A percentile compares a stretch with the other conserved stretches of the same genome.
Conservation (phyloP, 2,113 vertebrate species). For the Campylorhamphus procurvoides region DNA sequence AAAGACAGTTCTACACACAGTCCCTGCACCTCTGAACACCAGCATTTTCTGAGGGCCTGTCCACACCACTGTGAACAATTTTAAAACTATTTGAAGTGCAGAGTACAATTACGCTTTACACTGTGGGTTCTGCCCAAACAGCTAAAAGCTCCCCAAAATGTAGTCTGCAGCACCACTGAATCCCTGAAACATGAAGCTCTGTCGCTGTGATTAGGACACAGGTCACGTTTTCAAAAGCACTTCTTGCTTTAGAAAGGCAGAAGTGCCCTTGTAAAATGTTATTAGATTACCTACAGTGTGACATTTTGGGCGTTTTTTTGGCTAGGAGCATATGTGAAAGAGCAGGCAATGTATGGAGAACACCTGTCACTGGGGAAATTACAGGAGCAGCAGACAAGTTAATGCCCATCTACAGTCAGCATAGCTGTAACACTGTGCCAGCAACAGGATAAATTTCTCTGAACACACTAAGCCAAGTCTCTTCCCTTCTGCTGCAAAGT, state of each 20-base stretch:
- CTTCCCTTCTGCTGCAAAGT: not conserved
- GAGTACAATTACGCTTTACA: not conserved
- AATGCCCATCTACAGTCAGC: not conserved
- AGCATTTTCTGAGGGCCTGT: not conserved
- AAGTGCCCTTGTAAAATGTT: not conserved
- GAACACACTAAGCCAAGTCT: not conserved
- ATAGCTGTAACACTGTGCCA: not conserved
- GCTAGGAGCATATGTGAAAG: not conserved
- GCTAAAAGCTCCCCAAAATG: not conserved
- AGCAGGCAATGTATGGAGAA: not conserved
- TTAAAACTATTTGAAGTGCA: not conserved
- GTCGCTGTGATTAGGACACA: not conserved
- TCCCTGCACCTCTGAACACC: not conserved
- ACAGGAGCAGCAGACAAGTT: not conserved
- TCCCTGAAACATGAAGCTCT: not conserved
- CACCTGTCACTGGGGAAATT: not conserved
- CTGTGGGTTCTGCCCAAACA: not conserved
- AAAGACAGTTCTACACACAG: not conserved
- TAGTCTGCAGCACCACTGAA: not conserved
- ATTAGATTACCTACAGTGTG: not conserved
- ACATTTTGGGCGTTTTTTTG: not conserved
- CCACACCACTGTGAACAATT: not conserved
- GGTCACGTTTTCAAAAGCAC: not conserved
- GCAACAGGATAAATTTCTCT: not conserved
- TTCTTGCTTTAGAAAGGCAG: not conserved